A percentile compares a stretch with the other conserved stretches of the same genome.
phyloP scores from a whole-genome alignment of 2,797 vertebrate genomes.

The Bradypodion pumilum region DNA sequence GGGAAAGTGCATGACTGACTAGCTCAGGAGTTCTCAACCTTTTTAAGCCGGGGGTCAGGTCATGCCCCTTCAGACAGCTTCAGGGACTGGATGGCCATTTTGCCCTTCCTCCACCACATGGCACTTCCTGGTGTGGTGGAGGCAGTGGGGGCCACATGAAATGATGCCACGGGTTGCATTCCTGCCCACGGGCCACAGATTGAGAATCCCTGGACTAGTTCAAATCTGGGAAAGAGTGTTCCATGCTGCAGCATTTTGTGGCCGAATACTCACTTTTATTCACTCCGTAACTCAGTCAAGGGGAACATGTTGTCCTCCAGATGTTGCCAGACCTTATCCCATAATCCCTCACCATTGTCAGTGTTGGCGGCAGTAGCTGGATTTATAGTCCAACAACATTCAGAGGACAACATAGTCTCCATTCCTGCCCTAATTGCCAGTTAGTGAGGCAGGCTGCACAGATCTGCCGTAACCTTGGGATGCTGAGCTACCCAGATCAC shows the following conservation, averaged over 20 bases:
- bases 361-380: neutral
- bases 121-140: too few relatives aligned
- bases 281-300: neutral
- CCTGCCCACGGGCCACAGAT: too few relatives aligned
- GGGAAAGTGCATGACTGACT: neutral
- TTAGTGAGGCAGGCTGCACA: neutral
- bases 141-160: too few relatives aligned
- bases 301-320: neutral
- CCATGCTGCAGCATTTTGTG: neutral
- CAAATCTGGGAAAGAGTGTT: neutral
- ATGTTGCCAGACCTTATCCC: neutral
- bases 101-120: too few relatives aligned
- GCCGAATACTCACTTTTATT: neutral
- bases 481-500: neutral
- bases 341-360: neutral
- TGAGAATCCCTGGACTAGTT: too few relatives aligned
- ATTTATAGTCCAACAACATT: neutral
- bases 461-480: neutral
- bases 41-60: too few relatives aligned
- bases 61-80: too few relatives aligned
- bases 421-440: neutral
- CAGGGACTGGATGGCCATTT: too few relatives aligned
- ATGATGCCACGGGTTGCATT: too few relatives aligned
- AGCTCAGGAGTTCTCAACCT: too few relatives aligned
- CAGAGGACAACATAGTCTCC: neutral